Base-by-base conservation (phyloP, 1,140 invertebrate species). In the Pinna nobilis region DNA sequence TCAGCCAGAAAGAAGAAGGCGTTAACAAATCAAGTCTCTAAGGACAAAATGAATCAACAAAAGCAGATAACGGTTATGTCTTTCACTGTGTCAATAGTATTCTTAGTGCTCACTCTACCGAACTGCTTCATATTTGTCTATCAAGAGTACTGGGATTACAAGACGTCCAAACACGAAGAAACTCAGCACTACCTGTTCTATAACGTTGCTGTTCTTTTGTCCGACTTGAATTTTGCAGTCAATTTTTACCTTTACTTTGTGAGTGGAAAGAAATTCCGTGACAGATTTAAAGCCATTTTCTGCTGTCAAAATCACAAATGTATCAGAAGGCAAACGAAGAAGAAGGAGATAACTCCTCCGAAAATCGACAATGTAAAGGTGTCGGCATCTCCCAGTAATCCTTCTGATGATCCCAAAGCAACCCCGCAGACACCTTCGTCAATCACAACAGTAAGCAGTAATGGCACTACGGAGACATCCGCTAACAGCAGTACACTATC, bases 201-300 rank as follows among this genome's bases (percentile, higher is more conserved):
- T 25, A 75, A 85, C 37, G 28, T 85, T n/a, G 71, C 76, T 1
- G 82, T 83, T 61, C 9, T 83, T 13, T 73, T 85, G 3, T 73
- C 77, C 0, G 83, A 85, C 63, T 50, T 77, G 7, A 81, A 81
- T 35, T 82, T 83, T 64, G 82, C 82, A 1, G 57, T 85, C 47
- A 85, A 85, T 70, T 85, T 85, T 68, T 85, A 83, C 55, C 51
- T 82, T 11, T 85, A 85, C 55, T 85, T 82, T 65, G 63, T 85
- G 30, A 83, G 78, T 61, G 82, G 82, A 18, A 73, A 69, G 25
- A 80, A 82, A 60, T 85, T 85, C 66, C 65, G 83, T 11, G 71
- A 77, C n/a, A n/a, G n/a, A n/a, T n/a, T n/a, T n/a, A n/a, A n/a
- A n/a, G n/a, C n/a, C n/a, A n/a, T n/a, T n/a, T n/a, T n/a, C n/a